Percentiles rank a stretch among this genome's conserved stretches.
phyloP scores from a whole-genome alignment of 1,140 invertebrate genomes.

The Scaptodrosophila lebanonensis region DNA sequence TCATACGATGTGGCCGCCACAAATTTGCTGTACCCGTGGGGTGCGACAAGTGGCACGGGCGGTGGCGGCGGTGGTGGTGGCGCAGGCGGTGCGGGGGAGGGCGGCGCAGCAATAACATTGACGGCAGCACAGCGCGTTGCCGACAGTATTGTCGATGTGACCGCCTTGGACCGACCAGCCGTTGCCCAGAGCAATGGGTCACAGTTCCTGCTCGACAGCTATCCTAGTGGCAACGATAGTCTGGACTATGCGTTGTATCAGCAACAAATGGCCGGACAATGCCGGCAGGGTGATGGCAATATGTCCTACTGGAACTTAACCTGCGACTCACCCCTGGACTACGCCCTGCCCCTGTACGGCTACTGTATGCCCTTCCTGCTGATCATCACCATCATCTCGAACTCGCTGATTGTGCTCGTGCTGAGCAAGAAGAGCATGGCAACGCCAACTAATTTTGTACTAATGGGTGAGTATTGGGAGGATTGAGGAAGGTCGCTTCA shows the following conservation, averaged over 20 bases:
- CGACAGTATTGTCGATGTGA: too few species aligned
- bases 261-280: conserved; percentile 29
- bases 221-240: conserved; percentile 38
- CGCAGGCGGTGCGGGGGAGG: conserved; percentile 22
- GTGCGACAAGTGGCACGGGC: conserved; percentile 22
- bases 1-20: conserved; percentile 26
- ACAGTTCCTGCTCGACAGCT: conserved; percentile 41
- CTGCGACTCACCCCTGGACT: conserved; percentile 64
- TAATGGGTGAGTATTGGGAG: conserved; percentile 78
- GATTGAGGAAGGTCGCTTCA: too few species aligned
- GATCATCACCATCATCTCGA: conserved; percentile 92
- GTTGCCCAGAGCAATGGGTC: conserved; percentile 29
- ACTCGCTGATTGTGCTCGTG: conserved; percentile 91
- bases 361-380: conserved; percentile 85
- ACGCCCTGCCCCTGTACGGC: conserved; percentile 64
- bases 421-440: conserved; percentile 85
- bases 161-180: not conserved
- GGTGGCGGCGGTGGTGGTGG: conserved; percentile 25
- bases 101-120: too few species aligned
- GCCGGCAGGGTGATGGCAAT: conserved; percentile 35
- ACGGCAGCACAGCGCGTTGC: too few species aligned
- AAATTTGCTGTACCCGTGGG: conserved; percentile 54
- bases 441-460: conserved; percentile 93
- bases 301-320: conserved; percentile 69
- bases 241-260: conserved; percentile 48